Conservation (phyloP, 2,888 invertebrate genomes). For the Metellina segmentata region DNA sequence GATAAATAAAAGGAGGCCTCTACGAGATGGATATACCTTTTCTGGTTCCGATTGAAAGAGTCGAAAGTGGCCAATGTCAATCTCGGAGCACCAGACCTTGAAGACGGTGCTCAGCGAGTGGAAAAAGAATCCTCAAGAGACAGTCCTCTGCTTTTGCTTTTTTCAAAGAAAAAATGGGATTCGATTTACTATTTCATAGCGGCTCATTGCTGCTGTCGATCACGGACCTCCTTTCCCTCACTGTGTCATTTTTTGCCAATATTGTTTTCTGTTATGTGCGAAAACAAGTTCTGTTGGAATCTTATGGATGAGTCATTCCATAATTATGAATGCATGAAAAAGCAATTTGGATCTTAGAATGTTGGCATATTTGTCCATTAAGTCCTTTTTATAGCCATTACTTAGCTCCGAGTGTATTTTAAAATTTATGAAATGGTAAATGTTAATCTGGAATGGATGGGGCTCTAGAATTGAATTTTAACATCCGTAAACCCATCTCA, state of each 20-base stretch:
- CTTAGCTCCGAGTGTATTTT: no score
- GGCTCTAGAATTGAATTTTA: no score
- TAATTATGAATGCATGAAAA: not conserved
- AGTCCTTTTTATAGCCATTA: not conserved
- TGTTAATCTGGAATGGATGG: no score
- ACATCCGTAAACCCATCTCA: no score
- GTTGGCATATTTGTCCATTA: not conserved
- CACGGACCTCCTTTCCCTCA: not conserved
- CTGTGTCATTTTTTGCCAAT: not conserved
- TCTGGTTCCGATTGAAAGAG: constrained; percentile 24
- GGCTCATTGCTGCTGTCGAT: constrained; percentile 39
- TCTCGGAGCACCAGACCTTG: constrained; percentile 57
- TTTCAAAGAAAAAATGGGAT: constrained; percentile 1
- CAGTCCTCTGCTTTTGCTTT: not conserved
- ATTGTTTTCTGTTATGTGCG: not conserved
- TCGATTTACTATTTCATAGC: constrained; percentile 38
- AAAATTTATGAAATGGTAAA: no score
- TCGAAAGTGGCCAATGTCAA: constrained; percentile 53
- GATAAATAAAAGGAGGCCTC: constrained; percentile 29
- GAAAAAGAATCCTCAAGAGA: constrained; percentile 33
- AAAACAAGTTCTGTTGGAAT: not conserved
- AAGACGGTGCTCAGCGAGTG: constrained; percentile 28
- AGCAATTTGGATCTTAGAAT: not conserved
- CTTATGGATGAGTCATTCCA: not conserved
- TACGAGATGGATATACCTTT: constrained; percentile 4